phyloP scores from a whole-genome alignment of 92 coral and sea anemone genomes.

The Umimayanthus chanpuru region DNA sequence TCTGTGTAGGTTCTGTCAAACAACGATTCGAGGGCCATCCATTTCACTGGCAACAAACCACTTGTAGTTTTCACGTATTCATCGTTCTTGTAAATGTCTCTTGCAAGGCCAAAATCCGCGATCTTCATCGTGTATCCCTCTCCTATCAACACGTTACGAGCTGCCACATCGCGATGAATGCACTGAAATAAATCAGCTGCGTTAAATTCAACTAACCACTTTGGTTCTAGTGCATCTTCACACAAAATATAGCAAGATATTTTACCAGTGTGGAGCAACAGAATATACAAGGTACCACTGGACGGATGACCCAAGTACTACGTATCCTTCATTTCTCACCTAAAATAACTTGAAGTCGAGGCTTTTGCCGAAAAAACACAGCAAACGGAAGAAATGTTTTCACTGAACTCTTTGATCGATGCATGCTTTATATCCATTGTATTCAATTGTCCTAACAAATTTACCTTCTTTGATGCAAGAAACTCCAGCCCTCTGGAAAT shows the following conservation, averaged over 20 bases:
- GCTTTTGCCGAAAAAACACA: too few relatives aligned
- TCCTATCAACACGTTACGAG: slow-evolving; percentile 60
- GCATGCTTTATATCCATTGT: too few relatives aligned
- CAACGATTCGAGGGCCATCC: slow-evolving; percentile 70
- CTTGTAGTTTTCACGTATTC: slow-evolving; percentile 59
- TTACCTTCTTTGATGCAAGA: slow-evolving; percentile 81
- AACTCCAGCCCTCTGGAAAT: slow-evolving; percentile 84
- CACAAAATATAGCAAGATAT: too few relatives aligned
- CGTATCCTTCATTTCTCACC: too few relatives aligned
- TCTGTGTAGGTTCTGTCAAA: slow-evolving; percentile 63
- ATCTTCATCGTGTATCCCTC: slow-evolving; percentile 58
- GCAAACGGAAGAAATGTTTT: too few relatives aligned
- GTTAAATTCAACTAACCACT: not conserved
- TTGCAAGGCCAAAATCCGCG: slow-evolving; percentile 65
- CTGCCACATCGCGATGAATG: slow-evolving; percentile 68
- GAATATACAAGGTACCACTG: too few relatives aligned
- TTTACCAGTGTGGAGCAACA: too few relatives aligned
- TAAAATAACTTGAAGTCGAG: too few relatives aligned
- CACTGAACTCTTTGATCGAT: too few relatives aligned
- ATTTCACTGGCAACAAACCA: slow-evolving; percentile 64
- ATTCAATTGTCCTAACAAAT: slow-evolving; percentile 60
- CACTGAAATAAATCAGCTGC: slow-evolving; percentile 32
- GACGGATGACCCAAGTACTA: too few relatives aligned
- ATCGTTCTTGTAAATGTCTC: slow-evolving; percentile 64
- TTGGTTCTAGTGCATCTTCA: too few relatives aligned